A percentile compares a stretch with the other conserved stretches of the same genome.
Evolutionary conservation across 2,888 invertebrate genomes (phyloP).

Genomic region (Cosmia trapezina): DNA sequence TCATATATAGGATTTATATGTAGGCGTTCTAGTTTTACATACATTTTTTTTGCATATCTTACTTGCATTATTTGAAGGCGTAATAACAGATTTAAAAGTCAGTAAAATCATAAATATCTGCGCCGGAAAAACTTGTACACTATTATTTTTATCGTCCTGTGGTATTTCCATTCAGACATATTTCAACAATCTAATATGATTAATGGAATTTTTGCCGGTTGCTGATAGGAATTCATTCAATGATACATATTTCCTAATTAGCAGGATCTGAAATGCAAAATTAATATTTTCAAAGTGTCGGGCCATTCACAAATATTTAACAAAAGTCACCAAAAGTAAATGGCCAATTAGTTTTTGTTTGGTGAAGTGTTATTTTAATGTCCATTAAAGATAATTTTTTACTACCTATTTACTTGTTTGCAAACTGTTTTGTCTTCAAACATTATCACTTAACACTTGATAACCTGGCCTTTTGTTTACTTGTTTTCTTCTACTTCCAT

Average conservation of each 20-base stretch:
- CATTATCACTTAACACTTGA: constrained; percentile 35
- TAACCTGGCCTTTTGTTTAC: constrained; percentile 41
- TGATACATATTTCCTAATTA: not conserved
- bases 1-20: no score
- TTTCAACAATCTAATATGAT: not conserved
- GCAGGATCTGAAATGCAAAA: not conserved
- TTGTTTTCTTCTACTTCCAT: constrained; percentile 23
- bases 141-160: constrained; percentile 10
- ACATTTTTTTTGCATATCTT: no score
- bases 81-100: no score
- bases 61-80: no score
- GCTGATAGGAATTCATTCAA: constrained; percentile 20
- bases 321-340: constrained; percentile 3
- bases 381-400: constrained; percentile 30
- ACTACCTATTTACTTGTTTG: constrained; percentile 49
- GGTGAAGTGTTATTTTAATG: constrained; percentile 5
- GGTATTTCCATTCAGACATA: constrained; percentile 33
- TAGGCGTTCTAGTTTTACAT: no score
- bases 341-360: constrained; percentile 22
- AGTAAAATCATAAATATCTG: no score
- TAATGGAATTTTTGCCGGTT: constrained; percentile 19
- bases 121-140: constrained; percentile 2
- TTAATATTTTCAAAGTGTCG: not conserved
- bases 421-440: constrained; percentile 43
- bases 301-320: constrained; percentile 18